Evolutionary conservation across 1,140 invertebrate genomes (phyloP).

Genomic region (Campoletis sonorensis): DNA sequence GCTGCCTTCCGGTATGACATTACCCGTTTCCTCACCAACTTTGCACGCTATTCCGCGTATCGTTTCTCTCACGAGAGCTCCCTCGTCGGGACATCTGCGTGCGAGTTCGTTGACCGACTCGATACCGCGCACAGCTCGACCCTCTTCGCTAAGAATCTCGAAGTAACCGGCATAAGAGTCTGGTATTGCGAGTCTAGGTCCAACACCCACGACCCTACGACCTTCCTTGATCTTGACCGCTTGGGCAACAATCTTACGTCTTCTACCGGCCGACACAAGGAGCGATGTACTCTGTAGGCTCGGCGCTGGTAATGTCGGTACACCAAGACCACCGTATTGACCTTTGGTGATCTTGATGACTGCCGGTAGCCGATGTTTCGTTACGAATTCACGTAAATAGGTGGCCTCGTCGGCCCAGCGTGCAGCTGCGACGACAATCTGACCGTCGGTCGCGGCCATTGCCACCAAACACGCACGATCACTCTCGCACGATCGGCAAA

Average conservation of each 20-base stretch:
- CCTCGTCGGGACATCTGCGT: slow-evolving; percentile 84
- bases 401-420: slow-evolving; percentile 89
- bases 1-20: slow-evolving; percentile 83
- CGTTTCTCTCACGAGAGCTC: slow-evolving; percentile 90
- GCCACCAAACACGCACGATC: slow-evolving; percentile 50
- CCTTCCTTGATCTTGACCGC: slow-evolving; percentile 95
- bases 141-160: slow-evolving; percentile 95
- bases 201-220: slow-evolving; percentile 84
- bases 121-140: slow-evolving; percentile 90
- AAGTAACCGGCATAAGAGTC: slow-evolving; percentile 94
- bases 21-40: slow-evolving; percentile 80
- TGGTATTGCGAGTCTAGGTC: slow-evolving; percentile 91
- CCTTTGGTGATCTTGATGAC: slow-evolving; percentile 95
- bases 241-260: slow-evolving; percentile 91
- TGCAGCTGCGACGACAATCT: slow-evolving; percentile 88
- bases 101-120: slow-evolving; percentile 91
- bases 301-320: slow-evolving; percentile 89
- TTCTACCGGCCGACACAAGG: slow-evolving; percentile 88
- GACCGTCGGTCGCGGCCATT: slow-evolving; percentile 91
- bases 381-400: slow-evolving; percentile 87
- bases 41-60: slow-evolving; percentile 88
- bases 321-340: slow-evolving; percentile 92
- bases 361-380: slow-evolving; percentile 87
- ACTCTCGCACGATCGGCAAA: slow-evolving; percentile 50
- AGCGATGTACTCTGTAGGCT: slow-evolving; percentile 90